Conservation (phyloP, 2,797 vertebrate species). For the Melanotaenia nigrans region DNA sequence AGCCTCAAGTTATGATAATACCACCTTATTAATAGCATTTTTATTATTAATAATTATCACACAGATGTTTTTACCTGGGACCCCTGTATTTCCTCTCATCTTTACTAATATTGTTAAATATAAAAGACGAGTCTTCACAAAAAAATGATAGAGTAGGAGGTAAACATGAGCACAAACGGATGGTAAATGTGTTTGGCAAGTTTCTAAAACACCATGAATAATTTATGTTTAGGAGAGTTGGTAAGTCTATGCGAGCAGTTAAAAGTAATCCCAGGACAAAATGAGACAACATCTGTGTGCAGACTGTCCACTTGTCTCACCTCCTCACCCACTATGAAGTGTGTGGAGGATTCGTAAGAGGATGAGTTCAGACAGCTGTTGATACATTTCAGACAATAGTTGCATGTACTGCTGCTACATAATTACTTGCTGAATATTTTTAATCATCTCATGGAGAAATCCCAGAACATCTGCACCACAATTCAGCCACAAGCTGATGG, state of each 20-base stretch:
- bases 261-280: background rate
- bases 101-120: too few species aligned
- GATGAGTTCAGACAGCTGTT: background rate
- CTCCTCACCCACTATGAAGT: background rate
- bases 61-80: too few species aligned
- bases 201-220: background rate
- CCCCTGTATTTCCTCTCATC: too few species aligned
- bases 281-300: background rate
- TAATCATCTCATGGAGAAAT: background rate
- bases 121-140: background rate
- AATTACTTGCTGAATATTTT: background rate
- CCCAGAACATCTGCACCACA: constrained; percentile 2
- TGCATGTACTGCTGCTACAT: background rate
- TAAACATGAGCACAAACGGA: background rate
- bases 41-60: too few species aligned
- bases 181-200: background rate
- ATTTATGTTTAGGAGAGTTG: background rate
- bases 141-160: background rate
- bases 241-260: background rate
- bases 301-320: background rate
- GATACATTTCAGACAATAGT: background rate
- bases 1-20: background rate
- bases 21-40: background rate
- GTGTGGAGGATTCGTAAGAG: background rate
- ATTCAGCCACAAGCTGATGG: background rate